Percentiles rank a stretch among this genome's conserved stretches.
phyloP scores from a whole-genome alignment of 1,140 invertebrate genomes.

The Dermatophagoides farinae region DNA sequence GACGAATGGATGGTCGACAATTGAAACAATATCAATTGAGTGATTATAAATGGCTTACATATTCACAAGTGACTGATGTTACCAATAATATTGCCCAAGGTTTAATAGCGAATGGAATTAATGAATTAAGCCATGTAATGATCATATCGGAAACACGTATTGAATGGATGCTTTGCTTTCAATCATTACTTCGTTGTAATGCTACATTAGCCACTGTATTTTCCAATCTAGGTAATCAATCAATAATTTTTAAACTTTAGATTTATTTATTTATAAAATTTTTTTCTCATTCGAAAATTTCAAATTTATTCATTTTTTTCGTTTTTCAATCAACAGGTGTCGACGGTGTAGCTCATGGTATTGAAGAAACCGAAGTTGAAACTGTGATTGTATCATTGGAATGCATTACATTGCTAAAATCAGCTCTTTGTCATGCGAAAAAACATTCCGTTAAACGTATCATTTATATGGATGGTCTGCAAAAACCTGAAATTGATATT shows the following conservation, averaged over 20 bases:
- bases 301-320: background rate
- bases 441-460: background rate
- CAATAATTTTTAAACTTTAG: too few relatives aligned
- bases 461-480: constrained; percentile 14
- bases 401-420: constrained; percentile 19
- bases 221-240: constrained; percentile 47
- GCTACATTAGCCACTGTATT: constrained; percentile 75
- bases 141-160: constrained; percentile 91
- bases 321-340: constrained; percentile 37
- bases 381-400: constrained; percentile 22
- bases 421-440: background rate
- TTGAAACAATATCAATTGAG: constrained; percentile 65
- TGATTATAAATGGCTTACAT: constrained; percentile 78
- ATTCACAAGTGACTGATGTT: constrained; percentile 49
- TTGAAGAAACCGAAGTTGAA: constrained; percentile 82
- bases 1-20: constrained; percentile 37
- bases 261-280: too few relatives aligned
- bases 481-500: constrained; percentile 4
- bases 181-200: constrained; percentile 25
- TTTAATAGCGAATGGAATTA: constrained; percentile 38
- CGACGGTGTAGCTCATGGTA: constrained; percentile 80
- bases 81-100: constrained; percentile 56
- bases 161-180: constrained; percentile 92
- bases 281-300: background rate
- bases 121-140: constrained; percentile 49